Percentiles rank a stretch among this genome's conserved stretches.
Conservation (phyloP, 2,888 invertebrate species). For the Lacanobia wlatinum region DNA sequence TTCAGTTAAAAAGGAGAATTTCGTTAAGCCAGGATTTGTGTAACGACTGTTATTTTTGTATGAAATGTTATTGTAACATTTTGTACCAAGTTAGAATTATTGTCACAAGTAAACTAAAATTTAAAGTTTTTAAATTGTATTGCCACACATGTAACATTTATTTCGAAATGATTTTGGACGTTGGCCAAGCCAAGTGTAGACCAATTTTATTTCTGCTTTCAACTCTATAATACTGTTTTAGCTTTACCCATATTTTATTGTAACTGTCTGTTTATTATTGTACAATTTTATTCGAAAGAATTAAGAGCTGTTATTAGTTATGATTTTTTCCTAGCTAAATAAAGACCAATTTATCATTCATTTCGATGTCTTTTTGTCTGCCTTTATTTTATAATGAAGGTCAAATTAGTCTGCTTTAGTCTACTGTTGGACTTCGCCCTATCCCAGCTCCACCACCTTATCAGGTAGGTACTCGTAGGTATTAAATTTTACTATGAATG, state of each 20-base stretch:
- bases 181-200: constrained; percentile 21
- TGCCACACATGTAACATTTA: background rate
- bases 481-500: background rate
- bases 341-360: constrained; percentile 87
- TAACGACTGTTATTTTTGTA: background rate
- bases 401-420: background rate
- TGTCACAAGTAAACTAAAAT: background rate
- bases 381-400: background rate
- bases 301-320: constrained; percentile 66
- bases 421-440: background rate
- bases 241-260: constrained; percentile 7
- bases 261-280: constrained; percentile 27
- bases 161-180: background rate
- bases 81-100: background rate
- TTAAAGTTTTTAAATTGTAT: background rate
- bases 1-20: background rate
- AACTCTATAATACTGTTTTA: constrained; percentile 1
- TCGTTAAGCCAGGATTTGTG: background rate
- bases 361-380: constrained; percentile 36
- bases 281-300: constrained; percentile 40
- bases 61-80: background rate
- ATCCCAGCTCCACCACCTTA: background rate
- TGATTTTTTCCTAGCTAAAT: constrained; percentile 82
- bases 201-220: constrained; percentile 8
- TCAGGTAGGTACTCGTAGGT: background rate